These are phyloP conservation scores for Dasyornis broadbenti DNA, from an alignment of 2,113 vertebrate genomes.

Conservation along the genomic window DNA sequence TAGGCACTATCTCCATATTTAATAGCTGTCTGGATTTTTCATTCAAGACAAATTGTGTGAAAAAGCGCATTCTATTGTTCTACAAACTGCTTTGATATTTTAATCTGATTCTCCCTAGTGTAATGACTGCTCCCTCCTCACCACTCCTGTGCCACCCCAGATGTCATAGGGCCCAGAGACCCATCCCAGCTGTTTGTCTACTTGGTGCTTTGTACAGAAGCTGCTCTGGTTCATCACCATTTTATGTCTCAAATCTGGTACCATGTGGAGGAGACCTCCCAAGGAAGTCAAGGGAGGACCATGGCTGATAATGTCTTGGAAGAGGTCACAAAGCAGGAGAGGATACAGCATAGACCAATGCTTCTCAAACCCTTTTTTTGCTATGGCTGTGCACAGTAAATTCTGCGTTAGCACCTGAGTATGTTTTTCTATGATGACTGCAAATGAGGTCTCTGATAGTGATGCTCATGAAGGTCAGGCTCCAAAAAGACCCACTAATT, in stretches of 20 bases:
- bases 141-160: background rate
- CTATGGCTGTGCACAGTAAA: background rate
- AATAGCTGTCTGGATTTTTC: slow-evolving; percentile 18
- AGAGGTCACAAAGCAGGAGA: background rate
- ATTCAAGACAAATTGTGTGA: background rate
- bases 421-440: background rate
- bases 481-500: background rate
- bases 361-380: background rate
- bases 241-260: background rate
- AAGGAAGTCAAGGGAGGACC: background rate
- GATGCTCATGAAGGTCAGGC: background rate
- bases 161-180: background rate
- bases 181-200: background rate
- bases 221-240: background rate
- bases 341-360: background rate
- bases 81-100: background rate
- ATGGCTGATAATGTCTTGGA: background rate
- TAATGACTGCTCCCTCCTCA: background rate
- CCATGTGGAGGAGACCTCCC: background rate
- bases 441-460: background rate
- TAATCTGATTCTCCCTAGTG: background rate
- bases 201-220: background rate
- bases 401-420: background rate
- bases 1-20: background rate
- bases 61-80: background rate